These are phyloP conservation scores for Oophaga sylvatica DNA, from an alignment of 2,797 vertebrate genomes.

Conservation along the genomic window DNA sequence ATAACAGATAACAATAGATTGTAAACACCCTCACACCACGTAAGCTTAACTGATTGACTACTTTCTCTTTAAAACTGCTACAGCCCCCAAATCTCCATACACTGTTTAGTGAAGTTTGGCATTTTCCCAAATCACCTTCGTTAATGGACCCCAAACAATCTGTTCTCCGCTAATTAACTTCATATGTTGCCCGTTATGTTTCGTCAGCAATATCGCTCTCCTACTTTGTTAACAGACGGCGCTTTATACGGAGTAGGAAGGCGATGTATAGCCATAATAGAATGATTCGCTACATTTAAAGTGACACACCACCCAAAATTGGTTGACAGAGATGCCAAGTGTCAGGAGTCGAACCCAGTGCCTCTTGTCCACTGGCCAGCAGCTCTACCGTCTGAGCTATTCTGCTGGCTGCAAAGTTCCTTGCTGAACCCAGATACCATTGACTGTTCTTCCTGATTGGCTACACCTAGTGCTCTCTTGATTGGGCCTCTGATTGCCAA, in stretches of 20 bases:
- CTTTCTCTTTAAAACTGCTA: neutral
- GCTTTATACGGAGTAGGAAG: constrained; percentile 3
- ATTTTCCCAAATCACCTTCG: constrained; percentile 41
- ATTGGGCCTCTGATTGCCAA: no score
- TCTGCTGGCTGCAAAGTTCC: no score
- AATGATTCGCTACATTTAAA: constrained; percentile 2
- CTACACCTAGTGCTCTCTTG: no score
- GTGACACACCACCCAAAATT: neutral
- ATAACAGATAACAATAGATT: neutral
- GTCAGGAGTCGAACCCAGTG: no score
- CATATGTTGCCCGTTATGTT: constrained; percentile 43
- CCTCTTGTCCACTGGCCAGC: no score
- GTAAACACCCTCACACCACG: neutral
- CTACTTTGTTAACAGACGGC: constrained; percentile 15
- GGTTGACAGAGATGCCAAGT: no score
- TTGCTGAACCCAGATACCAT: no score
- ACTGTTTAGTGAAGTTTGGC: constrained; percentile 27
- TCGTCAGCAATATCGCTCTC: constrained; percentile 12
- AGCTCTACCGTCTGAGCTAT: no score
- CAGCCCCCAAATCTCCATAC: neutral
- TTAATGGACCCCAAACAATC: constrained; percentile 47
- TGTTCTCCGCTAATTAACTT: constrained; percentile 51
- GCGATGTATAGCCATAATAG: neutral
- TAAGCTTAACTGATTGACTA: neutral
- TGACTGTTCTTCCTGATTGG: no score